Conservation (phyloP, 2,888 invertebrate genomes). For the Amiota mariae region DNA sequence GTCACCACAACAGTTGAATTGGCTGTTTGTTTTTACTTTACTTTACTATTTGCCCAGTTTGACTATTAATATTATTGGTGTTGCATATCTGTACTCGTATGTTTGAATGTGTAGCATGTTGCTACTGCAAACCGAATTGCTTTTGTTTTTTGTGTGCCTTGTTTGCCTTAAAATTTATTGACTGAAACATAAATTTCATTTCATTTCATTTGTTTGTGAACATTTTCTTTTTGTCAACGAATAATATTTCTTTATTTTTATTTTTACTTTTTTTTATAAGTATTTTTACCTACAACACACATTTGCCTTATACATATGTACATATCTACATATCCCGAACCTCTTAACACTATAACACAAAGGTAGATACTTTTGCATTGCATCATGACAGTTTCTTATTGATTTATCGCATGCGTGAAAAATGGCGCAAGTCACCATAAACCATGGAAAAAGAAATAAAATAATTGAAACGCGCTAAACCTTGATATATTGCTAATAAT, state of each 20-base stretch:
- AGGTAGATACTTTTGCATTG: too few species aligned
- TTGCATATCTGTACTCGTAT: neutral
- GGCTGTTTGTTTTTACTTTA: neutral
- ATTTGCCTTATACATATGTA: neutral
- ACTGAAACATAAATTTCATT: constrained; percentile 43
- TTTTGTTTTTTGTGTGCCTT: neutral
- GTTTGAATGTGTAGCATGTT: neutral
- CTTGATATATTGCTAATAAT: constrained; percentile 6
- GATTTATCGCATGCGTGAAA: neutral
- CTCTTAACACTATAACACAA: too few species aligned
- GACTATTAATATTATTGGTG: neutral
- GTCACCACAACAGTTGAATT: constrained; percentile 27
- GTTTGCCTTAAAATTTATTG: constrained; percentile 41
- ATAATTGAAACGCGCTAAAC: constrained; percentile 2
- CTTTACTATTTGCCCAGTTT: constrained; percentile 1
- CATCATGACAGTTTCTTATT: neutral
- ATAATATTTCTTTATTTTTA: constrained; percentile 8
- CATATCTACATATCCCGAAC: too few species aligned
- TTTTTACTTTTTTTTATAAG: too few species aligned
- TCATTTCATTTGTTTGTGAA: constrained; percentile 40
- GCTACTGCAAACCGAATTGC: neutral
- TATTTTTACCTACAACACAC: too few species aligned
- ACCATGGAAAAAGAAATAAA: neutral
- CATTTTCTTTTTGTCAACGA: constrained; percentile 58
- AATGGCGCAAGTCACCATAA: neutral